Evolutionary conservation across 2,888 invertebrate species (phyloP).

Genomic region (Desoria tigrina): DNA sequence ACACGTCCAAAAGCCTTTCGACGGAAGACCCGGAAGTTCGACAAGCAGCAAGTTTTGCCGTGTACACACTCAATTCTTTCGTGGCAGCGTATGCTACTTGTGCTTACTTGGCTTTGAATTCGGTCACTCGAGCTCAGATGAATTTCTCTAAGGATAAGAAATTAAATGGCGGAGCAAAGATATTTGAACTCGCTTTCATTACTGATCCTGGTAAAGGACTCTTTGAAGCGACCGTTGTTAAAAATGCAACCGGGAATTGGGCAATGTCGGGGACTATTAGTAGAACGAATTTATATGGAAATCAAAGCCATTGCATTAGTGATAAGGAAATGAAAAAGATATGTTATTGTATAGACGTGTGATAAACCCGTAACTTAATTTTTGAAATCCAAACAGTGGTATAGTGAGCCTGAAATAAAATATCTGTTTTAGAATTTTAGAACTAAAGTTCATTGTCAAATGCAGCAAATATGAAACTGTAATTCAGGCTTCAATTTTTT

Average conservation of each 20-base stretch:
- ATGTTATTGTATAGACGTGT: slow-evolving; percentile 55
- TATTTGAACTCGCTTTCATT: slow-evolving; percentile 8
- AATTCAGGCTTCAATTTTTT: background rate
- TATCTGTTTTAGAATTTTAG: slow-evolving; percentile 15
- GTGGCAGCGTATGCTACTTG: slow-evolving; percentile 64
- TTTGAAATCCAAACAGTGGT: too few species aligned
- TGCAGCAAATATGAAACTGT: background rate
- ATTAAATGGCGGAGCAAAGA: background rate
- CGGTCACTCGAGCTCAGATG: background rate
- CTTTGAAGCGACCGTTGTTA: slow-evolving; percentile 74
- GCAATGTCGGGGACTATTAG: slow-evolving; percentile 64
- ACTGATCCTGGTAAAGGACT: slow-evolving; percentile 69
- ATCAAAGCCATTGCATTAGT: slow-evolving; percentile 56
- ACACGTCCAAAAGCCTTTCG: slow-evolving; percentile 65
- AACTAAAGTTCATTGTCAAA: slow-evolving; percentile 10
- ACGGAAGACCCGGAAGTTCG: slow-evolving; percentile 62
- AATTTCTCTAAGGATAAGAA: background rate
- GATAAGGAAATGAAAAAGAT: slow-evolving; percentile 55
- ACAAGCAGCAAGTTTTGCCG: slow-evolving; percentile 65
- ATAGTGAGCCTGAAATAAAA: too few species aligned
- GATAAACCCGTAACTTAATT: too few species aligned
- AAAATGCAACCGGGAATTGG: slow-evolving; percentile 55
- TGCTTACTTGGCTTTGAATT: slow-evolving; percentile 63
- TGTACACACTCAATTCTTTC: slow-evolving; percentile 67
- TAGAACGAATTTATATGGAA: slow-evolving; percentile 57